Evolutionary conservation across 2,113 vertebrate species (phyloP).

Genomic region (Crotalus viridis): DNA sequence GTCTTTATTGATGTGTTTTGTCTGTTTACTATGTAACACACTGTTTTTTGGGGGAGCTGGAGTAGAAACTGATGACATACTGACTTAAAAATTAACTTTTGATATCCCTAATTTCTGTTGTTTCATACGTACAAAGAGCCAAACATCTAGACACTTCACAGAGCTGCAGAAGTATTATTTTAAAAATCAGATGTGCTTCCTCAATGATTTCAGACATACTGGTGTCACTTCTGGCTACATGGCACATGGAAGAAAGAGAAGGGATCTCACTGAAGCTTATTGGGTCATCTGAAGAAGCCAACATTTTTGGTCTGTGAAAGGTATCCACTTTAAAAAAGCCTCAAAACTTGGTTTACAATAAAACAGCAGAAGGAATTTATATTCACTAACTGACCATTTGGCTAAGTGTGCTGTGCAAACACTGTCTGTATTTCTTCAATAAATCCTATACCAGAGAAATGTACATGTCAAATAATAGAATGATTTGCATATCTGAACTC

Average conservation of each 20-base stretch:
- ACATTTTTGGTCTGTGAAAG: neutral
- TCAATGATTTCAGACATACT: neutral
- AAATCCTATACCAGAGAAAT: neutral
- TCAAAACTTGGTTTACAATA: neutral
- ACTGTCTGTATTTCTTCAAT: neutral
- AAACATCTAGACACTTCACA: neutral
- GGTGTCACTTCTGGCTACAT: neutral
- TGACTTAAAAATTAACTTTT: constrained; percentile 50
- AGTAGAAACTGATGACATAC: constrained; percentile 42
- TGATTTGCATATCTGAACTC: neutral
- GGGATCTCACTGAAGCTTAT: neutral
- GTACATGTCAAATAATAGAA: neutral
- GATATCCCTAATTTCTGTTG: neutral
- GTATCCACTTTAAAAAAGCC: neutral
- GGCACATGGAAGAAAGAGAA: neutral
- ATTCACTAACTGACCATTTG: neutral
- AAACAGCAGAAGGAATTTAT: neutral
- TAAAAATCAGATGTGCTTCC: neutral
- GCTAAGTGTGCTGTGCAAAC: neutral
- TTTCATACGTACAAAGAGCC: neutral
- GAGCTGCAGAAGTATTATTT: neutral
- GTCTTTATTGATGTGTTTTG: constrained; percentile 56
- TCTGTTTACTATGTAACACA: constrained; percentile 51
- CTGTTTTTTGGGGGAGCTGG: constrained; percentile 34
- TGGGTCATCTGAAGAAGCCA: neutral